Conservation (phyloP, 30 jellyfish, hydroid and myxozoan species). For the Cassiopea andromeda region DNA sequence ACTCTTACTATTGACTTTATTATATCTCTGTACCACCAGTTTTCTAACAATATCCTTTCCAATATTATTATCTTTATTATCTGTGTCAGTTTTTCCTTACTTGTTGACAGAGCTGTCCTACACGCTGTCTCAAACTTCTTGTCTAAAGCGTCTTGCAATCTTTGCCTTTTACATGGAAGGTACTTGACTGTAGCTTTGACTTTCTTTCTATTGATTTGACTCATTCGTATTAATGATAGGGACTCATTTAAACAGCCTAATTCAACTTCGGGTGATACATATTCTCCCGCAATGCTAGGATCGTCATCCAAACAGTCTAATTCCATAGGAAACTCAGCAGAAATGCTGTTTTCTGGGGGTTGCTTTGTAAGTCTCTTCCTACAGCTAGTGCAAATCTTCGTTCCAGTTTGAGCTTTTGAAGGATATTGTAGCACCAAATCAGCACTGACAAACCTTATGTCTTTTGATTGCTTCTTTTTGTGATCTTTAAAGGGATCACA, state of each 20-base stretch:
- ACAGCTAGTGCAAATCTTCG: too few species aligned
- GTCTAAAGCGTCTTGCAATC: not conserved
- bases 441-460: not conserved
- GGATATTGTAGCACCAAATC: not conserved
- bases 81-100: not conserved
- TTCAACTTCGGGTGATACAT: not conserved
- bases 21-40: not conserved
- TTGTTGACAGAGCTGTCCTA: not conserved
- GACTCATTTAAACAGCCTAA: not conserved
- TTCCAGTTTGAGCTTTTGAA: too few species aligned
- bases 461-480: not conserved
- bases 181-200: not conserved
- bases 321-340: too few species aligned
- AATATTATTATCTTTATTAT: not conserved
- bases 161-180: not conserved
- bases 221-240: not conserved
- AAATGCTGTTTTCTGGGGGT: too few species aligned
- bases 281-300: not conserved
- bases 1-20: constrained; percentile 15
- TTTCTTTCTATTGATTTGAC: not conserved
- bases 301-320: not conserved
- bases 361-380: too few species aligned
- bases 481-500: constrained; percentile 8
- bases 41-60: not conserved
- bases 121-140: not conserved